These are phyloP conservation scores for Rhingia campestris DNA, from an alignment of 2,888 invertebrate species.

Conservation along the genomic window DNA sequence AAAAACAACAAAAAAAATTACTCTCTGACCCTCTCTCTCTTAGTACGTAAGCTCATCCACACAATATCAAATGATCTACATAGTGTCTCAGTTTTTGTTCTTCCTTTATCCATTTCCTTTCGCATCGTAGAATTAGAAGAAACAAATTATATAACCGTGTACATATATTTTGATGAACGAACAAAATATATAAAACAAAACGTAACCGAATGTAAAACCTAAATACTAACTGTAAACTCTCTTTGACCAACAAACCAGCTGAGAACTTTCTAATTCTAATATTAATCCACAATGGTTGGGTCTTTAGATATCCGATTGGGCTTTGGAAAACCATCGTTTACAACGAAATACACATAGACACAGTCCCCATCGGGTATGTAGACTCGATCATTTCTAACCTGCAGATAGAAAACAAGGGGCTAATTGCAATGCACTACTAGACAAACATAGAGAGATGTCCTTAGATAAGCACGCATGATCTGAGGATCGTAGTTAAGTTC, in stretches of 20 bases:
- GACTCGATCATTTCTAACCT: neutral
- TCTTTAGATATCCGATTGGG: neutral
- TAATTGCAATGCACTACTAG: conserved; percentile 58
- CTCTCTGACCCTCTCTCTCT: conserved; percentile 64
- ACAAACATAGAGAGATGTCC: conserved; percentile 1
- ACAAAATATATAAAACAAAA: conserved; percentile 36
- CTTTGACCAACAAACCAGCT: conserved; percentile 44
- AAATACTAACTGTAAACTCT: neutral
- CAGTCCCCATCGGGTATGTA: neutral
- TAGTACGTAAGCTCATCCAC: conserved; percentile 69
- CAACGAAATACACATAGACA: too few relatives aligned
- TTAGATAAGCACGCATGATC: conserved; percentile 20
- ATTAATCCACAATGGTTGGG: conserved; percentile 18
- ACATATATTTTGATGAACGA: conserved; percentile 64
- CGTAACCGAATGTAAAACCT: conserved; percentile 23
- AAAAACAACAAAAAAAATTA: conserved; percentile 65
- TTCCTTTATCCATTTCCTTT: conserved; percentile 19
- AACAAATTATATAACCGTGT: conserved; percentile 32
- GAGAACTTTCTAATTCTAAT: conserved; percentile 16
- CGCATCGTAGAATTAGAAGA: conserved; percentile 15
- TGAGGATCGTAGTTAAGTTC: conserved; percentile 33
- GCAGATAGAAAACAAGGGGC: conserved; percentile 26
- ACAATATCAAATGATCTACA: conserved; percentile 41
- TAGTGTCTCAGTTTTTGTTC: conserved; percentile 12
- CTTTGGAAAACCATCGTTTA: too few relatives aligned